Evolutionary conservation across 2,797 vertebrate species (phyloP), one percentile per base, ranked within the genome.

Genomic region (Labeo calbasu): DNA sequence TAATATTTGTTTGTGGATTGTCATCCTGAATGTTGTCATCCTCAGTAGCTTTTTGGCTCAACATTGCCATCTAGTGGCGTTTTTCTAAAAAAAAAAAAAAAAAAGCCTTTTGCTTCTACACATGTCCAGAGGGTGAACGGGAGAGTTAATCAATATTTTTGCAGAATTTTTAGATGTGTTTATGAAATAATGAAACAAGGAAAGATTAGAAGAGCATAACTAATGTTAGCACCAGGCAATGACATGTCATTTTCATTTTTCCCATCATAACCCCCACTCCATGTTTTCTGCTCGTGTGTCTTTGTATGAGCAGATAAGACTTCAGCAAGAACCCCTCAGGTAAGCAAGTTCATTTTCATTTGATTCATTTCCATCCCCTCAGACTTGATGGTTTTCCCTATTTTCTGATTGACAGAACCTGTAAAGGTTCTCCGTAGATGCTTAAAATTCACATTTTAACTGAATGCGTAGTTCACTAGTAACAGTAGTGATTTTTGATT

Each of bases 251-350:
- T 85, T 88, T 19, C 0, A 51, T 79, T 69, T 63, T 57, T 48
- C 61, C 25, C 12, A 66, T 75, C 53, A 76, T 76, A 53, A 55
- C 57, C 15, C 68, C 21, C 81, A 77, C 32, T 61, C 21, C 66
- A 85, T 73, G 3, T 79, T 84, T 77, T 48, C 5, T 1, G 71
- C 83, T 86, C 88, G 85, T 85, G 88, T 23, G 9, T 91, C 15
- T 83, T 89, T 48, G 12, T 91, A 17, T 86, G 82, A 25, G 87
- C 93, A 99, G 98, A 96, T 92, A 55, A 88, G 73, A 97, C 92
- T 90, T 95, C 95, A 85, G 92, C 93, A 0, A 96, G 92, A 94
- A 92, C 89, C 88, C 96, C 97, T 86, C 96, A 96, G 97, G 98
- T 99, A 93, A 94, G 91, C 66, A 4, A n/a, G 14, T 81, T 72